Evolutionary conservation across 2,113 vertebrate species (phyloP).

Genomic region (Pollachius pollachius): DNA sequence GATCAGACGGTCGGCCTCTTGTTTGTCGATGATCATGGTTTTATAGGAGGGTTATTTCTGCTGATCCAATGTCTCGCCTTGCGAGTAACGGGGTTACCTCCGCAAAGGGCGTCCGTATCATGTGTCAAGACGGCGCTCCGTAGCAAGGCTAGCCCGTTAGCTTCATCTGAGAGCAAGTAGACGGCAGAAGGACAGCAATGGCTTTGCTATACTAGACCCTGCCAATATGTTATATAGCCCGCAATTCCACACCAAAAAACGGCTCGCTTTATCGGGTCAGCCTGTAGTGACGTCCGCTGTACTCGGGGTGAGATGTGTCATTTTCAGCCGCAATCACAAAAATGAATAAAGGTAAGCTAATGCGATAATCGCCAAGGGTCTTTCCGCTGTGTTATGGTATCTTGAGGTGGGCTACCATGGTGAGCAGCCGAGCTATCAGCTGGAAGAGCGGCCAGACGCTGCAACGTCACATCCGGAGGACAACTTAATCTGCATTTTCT

Average conservation of each 20-base stretch:
- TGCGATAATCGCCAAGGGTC: background rate
- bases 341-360: conserved; percentile 10
- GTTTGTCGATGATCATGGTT: conserved; percentile 64
- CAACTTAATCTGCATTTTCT: too few relatives aligned
- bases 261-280: conserved; percentile 7
- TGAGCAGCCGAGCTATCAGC: too few relatives aligned
- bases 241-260: background rate
- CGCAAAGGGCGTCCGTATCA: conserved; percentile 29
- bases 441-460: too few relatives aligned
- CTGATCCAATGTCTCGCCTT: background rate
- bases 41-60: background rate
- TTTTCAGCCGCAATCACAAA: conserved; percentile 8
- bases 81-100: conserved; percentile 16
- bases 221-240: conserved; percentile 16
- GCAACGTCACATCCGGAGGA: too few relatives aligned
- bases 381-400: too few relatives aligned
- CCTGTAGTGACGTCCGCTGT: conserved; percentile 9
- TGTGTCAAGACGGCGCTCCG: conserved; percentile 3
- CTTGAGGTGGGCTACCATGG: too few relatives aligned
- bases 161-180: background rate
- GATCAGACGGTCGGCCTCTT: conserved; percentile 73
- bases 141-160: conserved; percentile 31
- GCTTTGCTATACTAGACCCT: too few relatives aligned
- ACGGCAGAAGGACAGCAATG: too few relatives aligned
- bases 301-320: background rate